phyloP scores from a whole-genome alignment of 2,797 vertebrate species.

The Mus minutoides region DNA sequence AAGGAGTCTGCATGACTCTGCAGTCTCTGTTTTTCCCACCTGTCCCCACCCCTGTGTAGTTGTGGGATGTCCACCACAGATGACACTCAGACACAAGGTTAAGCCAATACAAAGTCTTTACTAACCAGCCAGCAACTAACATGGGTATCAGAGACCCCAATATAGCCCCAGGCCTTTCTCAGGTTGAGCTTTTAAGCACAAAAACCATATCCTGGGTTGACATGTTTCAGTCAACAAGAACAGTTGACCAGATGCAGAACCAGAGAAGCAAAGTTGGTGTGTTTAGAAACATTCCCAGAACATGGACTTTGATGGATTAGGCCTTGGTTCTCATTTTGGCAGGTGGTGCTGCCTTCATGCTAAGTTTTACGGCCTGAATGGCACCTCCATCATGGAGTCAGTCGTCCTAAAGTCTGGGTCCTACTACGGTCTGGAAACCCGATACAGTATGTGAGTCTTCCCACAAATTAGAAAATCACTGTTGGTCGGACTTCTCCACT shows the following conservation, averaged over 20 bases:
- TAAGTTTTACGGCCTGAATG: background rate
- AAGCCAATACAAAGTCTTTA: background rate
- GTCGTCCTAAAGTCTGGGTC: background rate
- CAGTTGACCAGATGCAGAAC: background rate
- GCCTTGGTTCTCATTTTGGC: background rate
- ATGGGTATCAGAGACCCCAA: too few species aligned
- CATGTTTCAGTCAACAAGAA: background rate
- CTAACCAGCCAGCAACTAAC: too few species aligned
- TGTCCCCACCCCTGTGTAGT: background rate
- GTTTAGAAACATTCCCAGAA: background rate
- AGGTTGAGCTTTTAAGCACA: background rate
- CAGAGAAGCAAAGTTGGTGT: background rate
- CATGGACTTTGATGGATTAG: background rate
- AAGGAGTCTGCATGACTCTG: background rate
- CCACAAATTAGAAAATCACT: background rate
- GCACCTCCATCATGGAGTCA: background rate
- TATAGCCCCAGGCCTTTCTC: background rate
- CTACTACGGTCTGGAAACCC: background rate
- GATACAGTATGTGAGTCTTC: background rate
- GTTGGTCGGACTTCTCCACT: background rate
- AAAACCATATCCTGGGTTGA: background rate
- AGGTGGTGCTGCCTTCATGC: too few species aligned
- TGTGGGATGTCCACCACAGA: background rate
- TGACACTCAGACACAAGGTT: background rate
- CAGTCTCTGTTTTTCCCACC: background rate